Conservation (phyloP, 2,888 invertebrate species). For the Drosophila limbata region DNA sequence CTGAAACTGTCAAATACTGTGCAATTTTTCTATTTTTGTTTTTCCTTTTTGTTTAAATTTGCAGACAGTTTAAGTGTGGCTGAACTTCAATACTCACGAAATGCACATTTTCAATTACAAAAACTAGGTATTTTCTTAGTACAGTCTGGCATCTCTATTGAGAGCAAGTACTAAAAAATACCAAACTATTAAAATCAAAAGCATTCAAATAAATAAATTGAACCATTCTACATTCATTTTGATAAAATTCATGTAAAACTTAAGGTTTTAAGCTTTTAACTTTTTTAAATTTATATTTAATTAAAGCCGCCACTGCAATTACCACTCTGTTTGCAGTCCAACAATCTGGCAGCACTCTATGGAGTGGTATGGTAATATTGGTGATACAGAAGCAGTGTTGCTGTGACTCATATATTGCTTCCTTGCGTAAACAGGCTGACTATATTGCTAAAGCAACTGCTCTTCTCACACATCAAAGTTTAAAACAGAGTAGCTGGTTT, state of each 20-base stretch:
- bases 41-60: slow-evolving; percentile 74
- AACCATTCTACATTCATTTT: background rate
- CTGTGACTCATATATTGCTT: background rate
- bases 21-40: no score
- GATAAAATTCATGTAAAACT: background rate
- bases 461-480: slow-evolving; percentile 9
- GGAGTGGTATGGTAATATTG: background rate
- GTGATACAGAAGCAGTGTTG: background rate
- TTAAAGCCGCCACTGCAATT: background rate
- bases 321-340: background rate
- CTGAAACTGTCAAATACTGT: no score
- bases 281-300: background rate
- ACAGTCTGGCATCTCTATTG: slow-evolving; percentile 33
- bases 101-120: background rate
- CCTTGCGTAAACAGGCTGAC: background rate
- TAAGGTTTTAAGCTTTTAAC: background rate
- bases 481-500: slow-evolving; percentile 59
- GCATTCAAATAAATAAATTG: background rate
- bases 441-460: slow-evolving; percentile 14
- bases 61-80: slow-evolving; percentile 63
- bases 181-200: slow-evolving; percentile 9
- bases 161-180: slow-evolving; percentile 12
- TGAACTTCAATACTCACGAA: slow-evolving; percentile 19
- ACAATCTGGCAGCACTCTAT: background rate
- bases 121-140: background rate